Percentiles rank a stretch among this genome's conserved stretches.
These are phyloP conservation scores for Bembecia ichneumoniformis DNA, from an alignment of 2,888 invertebrate species.

Conservation along the genomic window DNA sequence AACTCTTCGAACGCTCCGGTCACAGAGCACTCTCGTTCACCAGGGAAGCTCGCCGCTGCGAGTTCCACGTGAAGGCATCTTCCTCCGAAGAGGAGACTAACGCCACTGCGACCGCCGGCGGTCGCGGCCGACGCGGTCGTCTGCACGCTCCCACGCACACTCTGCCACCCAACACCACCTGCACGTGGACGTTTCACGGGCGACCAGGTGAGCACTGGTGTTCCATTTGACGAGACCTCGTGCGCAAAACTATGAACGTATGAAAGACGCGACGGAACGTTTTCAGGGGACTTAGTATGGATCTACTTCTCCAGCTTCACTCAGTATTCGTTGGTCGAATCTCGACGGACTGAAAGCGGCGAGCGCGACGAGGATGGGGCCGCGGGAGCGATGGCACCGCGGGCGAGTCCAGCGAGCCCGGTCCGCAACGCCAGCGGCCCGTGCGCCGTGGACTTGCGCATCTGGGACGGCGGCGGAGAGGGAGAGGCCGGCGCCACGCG, in stretches of 20 bases:
- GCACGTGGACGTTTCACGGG: slow-evolving; percentile 88
- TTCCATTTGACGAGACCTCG: background rate
- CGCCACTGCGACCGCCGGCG: slow-evolving; percentile 61
- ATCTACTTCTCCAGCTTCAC: slow-evolving; percentile 89
- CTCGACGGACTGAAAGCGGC: slow-evolving; percentile 62
- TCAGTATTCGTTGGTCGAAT: slow-evolving; percentile 78
- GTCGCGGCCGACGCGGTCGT: slow-evolving; percentile 77
- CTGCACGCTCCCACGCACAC: slow-evolving; percentile 87
- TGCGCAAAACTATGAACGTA: background rate
- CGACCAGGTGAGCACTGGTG: slow-evolving; percentile 60
- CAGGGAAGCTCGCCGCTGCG: slow-evolving; percentile 74
- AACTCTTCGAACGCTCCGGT: too few species aligned
- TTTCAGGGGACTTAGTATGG: slow-evolving; percentile 83
- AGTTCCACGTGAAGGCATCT: slow-evolving; percentile 84
- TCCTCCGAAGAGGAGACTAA: slow-evolving; percentile 72
- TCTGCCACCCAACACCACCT: slow-evolving; percentile 87
- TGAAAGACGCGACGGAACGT: background rate
- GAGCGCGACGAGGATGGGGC: slow-evolving; percentile 55
- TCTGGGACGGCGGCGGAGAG: slow-evolving; percentile 80
- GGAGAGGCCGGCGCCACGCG: slow-evolving; percentile 49
- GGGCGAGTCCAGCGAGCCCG: slow-evolving; percentile 8
- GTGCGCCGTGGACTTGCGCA: slow-evolving; percentile 80
- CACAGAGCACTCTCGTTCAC: background rate
- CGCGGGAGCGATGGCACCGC: slow-evolving; percentile 9
- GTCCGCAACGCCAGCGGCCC: slow-evolving; percentile 11